Conservation (phyloP, 2,113 vertebrate genomes). For the Saguinus imperator region DNA sequence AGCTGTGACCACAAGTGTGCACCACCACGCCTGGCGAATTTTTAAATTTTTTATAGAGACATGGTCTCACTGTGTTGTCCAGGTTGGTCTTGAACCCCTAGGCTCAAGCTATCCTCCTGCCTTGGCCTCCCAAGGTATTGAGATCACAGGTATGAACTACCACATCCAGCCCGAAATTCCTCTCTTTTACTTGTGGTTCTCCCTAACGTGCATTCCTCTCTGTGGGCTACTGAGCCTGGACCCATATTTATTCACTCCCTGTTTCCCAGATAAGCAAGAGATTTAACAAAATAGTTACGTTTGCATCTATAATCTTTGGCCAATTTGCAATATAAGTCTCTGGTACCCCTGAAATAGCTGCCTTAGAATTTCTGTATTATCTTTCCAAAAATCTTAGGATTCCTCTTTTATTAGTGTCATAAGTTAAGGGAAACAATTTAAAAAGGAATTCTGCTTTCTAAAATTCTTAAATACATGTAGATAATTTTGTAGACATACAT, state of each 20-base stretch:
- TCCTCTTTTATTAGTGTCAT: not conserved
- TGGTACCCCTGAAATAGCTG: not conserved
- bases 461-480: conserved; percentile 33
- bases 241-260: not conserved
- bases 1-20: too few species aligned
- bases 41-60: too few species aligned
- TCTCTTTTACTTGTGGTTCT: not conserved
- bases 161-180: not conserved
- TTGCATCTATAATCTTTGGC: not conserved
- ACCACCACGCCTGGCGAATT: too few species aligned
- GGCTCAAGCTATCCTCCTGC: too few species aligned
- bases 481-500: not conserved
- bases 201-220: not conserved
- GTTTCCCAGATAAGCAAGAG: not conserved
- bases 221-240: not conserved
- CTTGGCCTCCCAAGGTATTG: too few species aligned
- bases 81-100: too few species aligned
- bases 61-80: too few species aligned
- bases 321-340: not conserved
- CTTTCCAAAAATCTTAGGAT: not conserved
- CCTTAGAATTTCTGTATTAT: conserved; percentile 12
- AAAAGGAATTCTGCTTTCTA: conserved; percentile 36
- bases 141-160: too few species aligned
- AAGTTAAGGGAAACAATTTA: conserved; percentile 6
- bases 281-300: not conserved